Evolutionary conservation across 2,888 invertebrate species (phyloP), one percentile per base, ranked within the genome.

Genomic region (Drosophila fungiperda): DNA sequence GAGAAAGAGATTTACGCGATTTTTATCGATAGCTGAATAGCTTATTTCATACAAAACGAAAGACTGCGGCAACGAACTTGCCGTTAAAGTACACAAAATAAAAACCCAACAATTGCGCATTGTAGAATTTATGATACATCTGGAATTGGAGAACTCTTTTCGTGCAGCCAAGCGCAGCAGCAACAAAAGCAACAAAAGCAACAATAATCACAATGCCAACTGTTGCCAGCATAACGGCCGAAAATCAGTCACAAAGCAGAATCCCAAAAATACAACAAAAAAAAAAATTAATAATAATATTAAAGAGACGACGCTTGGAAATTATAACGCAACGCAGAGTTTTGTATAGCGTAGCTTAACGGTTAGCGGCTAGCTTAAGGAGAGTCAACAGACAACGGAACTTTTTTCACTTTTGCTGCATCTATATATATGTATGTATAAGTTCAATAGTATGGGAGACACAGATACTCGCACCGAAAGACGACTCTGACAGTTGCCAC

Each of bases 321-420:
- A 82, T 82, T 76, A 82, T 73, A 81, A 75, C 74, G 77, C 83
- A 87, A 66, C 81, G 80, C 84, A 85, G 73, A 78, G 73, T 40
- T 55, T 55, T 55, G 36, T 55, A 29, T 40, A 38, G 38, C 38
- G 12, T 87, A 82, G 83, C 82, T 80, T 86, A 86, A 86, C 86
- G 90, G 89, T 87, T 87, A 67, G 32, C 68, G 80, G 62, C 60
- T 61, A 76, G 67, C 80, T 71, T 76, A 77, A 82, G 76, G 58
- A 74, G 72, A 80, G 60, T 57, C 55, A 70, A 49, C 68, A 36
- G 58, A 52, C 69, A 88, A 85, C 88, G 80, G 88, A 32, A 80
- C 85, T 76, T 89, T 76, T 89, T 87, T 89, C 87, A 87, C 90
- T 85, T 89, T 89, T 82, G 79, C 70, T 84, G 76, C 79, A 73